These are phyloP conservation scores for Anisognathus igniventris DNA, from an alignment of 2,797 vertebrate genomes.

Conservation along the genomic window DNA sequence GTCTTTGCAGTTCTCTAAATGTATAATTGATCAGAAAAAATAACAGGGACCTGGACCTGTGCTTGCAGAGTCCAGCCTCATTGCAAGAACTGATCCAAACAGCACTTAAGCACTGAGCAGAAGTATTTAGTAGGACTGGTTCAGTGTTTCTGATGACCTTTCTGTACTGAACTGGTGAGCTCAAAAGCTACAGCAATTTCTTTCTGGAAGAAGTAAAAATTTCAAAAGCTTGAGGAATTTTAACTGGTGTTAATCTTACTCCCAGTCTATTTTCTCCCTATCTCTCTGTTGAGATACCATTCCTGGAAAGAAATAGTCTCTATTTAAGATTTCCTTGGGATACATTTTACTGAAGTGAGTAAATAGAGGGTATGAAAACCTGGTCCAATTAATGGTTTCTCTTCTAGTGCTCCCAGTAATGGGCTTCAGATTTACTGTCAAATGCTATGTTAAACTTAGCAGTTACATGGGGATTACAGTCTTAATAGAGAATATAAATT, in stretches of 20 bases:
- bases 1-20: neutral
- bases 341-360: neutral
- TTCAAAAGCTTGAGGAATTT: neutral
- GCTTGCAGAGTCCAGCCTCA: neutral
- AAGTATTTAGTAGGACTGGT: neutral
- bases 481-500: neutral
- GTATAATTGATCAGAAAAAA: neutral
- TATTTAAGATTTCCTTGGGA: neutral
- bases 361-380: neutral
- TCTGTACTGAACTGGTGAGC: neutral
- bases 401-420: neutral
- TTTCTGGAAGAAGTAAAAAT: neutral
- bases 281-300: neutral
- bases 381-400: neutral
- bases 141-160: neutral
- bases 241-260: neutral
- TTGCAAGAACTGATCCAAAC: neutral
- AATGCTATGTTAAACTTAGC: neutral
- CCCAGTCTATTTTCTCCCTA: neutral
- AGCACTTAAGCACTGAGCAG: neutral
- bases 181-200: neutral
- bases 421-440: neutral
- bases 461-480: neutral
- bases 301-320: neutral
- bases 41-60: neutral